A percentile compares a stretch with the other conserved stretches of the same genome.
Evolutionary conservation across 2,797 vertebrate species (phyloP).

Genomic region (Sandelia bainsii): DNA sequence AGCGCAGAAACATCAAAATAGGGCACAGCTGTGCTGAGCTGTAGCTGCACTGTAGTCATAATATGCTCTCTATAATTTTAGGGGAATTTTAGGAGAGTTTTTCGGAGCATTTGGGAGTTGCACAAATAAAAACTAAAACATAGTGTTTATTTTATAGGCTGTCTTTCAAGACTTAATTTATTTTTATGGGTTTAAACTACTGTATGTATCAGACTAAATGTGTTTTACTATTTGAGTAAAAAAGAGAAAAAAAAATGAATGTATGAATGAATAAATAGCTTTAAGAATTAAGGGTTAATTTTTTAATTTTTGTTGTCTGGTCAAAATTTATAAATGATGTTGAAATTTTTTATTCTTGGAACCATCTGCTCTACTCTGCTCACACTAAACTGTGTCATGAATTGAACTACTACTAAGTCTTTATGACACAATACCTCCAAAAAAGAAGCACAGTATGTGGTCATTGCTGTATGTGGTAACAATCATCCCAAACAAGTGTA

Average conservation of each 20-base stretch:
- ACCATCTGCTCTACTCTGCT: no score
- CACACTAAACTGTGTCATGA: no score
- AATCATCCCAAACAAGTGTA: no score
- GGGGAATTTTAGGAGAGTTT: neutral
- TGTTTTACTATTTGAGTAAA: neutral
- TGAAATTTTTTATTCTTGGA: no score
- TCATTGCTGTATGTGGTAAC: no score
- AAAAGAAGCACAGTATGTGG: no score
- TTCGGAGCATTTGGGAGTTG: neutral
- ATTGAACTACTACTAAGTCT: no score
- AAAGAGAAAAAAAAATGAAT: neutral
- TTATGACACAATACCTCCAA: no score
- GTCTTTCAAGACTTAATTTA: neutral
- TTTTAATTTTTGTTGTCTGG: no score
- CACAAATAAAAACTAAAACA: neutral
- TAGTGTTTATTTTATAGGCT: neutral
- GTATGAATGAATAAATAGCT: neutral
- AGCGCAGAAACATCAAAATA: neutral
- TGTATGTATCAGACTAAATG: no score
- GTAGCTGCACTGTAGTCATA: neutral
- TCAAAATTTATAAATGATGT: no score
- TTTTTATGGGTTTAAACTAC: neutral
- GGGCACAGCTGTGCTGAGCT: constrained; percentile 14
- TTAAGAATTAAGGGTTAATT: no score
- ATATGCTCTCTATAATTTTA: neutral